Evolutionary conservation across 2,797 vertebrate genomes (phyloP).

Genomic region (Telmatherina bonti): DNA sequence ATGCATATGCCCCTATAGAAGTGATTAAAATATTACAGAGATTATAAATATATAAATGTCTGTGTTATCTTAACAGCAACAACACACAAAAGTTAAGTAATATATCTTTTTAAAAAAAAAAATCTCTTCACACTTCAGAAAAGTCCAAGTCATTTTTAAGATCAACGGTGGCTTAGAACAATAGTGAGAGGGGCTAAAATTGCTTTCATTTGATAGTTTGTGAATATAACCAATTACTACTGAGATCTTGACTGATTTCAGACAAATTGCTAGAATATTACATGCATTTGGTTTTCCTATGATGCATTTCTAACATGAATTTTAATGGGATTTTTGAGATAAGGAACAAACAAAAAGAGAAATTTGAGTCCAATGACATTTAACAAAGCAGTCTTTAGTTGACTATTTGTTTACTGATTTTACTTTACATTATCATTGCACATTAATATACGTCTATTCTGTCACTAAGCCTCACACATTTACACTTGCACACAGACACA

Average conservation of each 20-base stretch:
- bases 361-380: slow-evolving; percentile 4
- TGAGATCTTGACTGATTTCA: background rate
- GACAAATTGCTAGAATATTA: background rate
- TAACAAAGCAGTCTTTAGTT: slow-evolving; percentile 19
- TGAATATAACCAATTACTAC: slow-evolving; percentile 2
- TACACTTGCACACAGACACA: slow-evolving; percentile 13
- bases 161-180: slow-evolving; percentile 2
- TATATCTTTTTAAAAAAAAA: slow-evolving; percentile 20
- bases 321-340: background rate
- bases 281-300: background rate
- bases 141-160: background rate
- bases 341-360: background rate
- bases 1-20: background rate
- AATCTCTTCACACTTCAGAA: background rate
- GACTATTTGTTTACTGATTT: slow-evolving; percentile 17
- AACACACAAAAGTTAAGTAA: background rate
- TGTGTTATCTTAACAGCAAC: background rate
- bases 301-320: background rate
- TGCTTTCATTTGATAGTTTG: background rate
- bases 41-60: background rate
- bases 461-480: slow-evolving; percentile 18
- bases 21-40: background rate
- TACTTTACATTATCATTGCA: background rate
- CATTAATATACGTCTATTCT: slow-evolving; percentile 17
- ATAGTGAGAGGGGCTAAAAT: background rate